A percentile compares a stretch with the other conserved stretches of the same genome.
These are phyloP conservation scores for Lasiurus borealis DNA, from an alignment of 2,113 vertebrate species.

Conservation along the genomic window DNA sequence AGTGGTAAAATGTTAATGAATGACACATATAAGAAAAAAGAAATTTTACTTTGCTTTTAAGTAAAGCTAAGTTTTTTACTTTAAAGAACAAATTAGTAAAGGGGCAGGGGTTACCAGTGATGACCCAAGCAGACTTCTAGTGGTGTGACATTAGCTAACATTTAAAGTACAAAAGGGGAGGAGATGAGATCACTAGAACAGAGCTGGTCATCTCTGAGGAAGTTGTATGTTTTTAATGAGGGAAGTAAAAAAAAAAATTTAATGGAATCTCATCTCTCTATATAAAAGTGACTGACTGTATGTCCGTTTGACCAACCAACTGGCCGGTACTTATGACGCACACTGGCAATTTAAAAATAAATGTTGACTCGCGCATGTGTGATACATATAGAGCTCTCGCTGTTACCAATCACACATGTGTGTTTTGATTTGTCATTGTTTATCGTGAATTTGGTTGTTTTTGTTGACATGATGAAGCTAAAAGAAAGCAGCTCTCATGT, in stretches of 20 bases:
- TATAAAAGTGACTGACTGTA: no score
- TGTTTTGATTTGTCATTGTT: no score
- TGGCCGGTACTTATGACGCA: no score
- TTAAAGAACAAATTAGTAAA: constrained; percentile 13
- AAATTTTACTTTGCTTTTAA: neutral
- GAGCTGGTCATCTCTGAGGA: constrained; percentile 13
- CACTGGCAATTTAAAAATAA: no score
- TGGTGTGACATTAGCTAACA: neutral
- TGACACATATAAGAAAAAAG: constrained; percentile 31
- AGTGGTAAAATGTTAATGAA: constrained; percentile 29
- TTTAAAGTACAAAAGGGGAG: constrained; percentile 28
- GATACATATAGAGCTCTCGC: no score
- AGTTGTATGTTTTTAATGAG: neutral
- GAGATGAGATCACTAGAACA: neutral
- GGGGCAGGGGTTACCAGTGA: neutral
- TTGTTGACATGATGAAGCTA: no score
- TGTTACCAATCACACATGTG: no score
- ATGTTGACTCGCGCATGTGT: no score
- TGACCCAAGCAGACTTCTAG: neutral
- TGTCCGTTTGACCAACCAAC: no score
- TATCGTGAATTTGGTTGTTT: no score
- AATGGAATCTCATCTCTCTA: neutral
- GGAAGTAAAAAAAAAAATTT: constrained; percentile 16
- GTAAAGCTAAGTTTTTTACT: constrained; percentile 46
- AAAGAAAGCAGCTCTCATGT: no score